Evolutionary conservation across 2,888 invertebrate genomes (phyloP).

Genomic region (Pseudanteris insignis): DNA sequence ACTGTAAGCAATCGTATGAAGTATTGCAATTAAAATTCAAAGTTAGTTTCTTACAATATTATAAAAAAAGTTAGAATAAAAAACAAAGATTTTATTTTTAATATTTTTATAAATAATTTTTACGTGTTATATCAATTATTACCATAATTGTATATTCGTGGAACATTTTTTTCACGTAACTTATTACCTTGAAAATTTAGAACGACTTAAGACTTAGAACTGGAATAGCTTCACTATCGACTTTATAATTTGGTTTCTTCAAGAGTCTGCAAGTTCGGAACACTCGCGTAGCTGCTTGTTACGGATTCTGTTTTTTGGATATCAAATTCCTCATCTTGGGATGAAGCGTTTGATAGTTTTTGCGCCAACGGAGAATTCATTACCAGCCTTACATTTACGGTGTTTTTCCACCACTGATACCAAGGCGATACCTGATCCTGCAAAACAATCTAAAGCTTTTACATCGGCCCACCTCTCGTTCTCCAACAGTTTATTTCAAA

Average conservation of each 20-base stretch:
- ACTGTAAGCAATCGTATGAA: too few relatives aligned
- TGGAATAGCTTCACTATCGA: not conserved
- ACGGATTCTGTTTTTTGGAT: constrained; percentile 43
- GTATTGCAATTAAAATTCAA: too few relatives aligned
- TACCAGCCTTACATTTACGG: constrained; percentile 73
- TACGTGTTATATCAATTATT: too few relatives aligned
- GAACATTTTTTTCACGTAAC: not conserved
- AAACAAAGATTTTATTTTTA: too few relatives aligned
- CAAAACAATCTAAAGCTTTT: constrained; percentile 33
- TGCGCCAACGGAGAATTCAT: constrained; percentile 68
- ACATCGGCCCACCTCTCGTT: constrained; percentile 3
- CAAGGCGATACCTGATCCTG: constrained; percentile 75
- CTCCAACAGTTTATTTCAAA: constrained; percentile 12
- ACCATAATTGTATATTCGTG: too few relatives aligned
- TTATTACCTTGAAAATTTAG: constrained; percentile 9
- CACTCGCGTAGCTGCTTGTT: constrained; percentile 23
- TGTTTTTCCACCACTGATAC: constrained; percentile 76
- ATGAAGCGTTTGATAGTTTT: constrained; percentile 46
- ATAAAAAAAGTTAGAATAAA: too few relatives aligned
- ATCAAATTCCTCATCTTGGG: constrained; percentile 44
- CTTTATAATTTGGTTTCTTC: constrained; percentile 27
- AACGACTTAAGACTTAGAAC: not conserved
- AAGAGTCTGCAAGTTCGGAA: constrained; percentile 27
- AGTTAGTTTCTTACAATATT: too few relatives aligned
- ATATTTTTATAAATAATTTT: too few relatives aligned